phyloP scores from a whole-genome alignment of 2,888 invertebrate species.

The Drosophila meridiana region DNA sequence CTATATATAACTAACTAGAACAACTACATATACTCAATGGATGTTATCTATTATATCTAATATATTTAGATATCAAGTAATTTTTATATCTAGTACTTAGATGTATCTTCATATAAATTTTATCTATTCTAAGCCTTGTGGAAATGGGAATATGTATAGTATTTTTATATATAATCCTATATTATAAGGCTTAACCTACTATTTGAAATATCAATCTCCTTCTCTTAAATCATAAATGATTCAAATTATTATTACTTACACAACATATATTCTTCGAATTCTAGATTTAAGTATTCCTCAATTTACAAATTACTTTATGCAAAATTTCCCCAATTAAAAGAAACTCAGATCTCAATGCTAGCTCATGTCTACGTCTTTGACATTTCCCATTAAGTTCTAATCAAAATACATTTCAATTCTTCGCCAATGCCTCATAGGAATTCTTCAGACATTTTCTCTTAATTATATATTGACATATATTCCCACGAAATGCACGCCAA shows the following conservation, averaged over 20 bases:
- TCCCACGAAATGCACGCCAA: constrained; percentile 16
- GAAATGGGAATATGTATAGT: too few species aligned
- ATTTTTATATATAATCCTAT: too few species aligned
- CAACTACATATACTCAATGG: too few species aligned
- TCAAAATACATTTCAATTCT: constrained; percentile 5
- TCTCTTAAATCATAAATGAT: neutral
- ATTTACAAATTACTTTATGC: neutral
- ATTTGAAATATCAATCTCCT: neutral
- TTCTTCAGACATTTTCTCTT: neutral
- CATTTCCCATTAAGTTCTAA: neutral
- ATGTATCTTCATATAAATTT: too few species aligned
- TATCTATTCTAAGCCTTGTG: too few species aligned
- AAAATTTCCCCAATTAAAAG: neutral
- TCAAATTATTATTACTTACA: neutral
- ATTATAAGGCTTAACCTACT: too few species aligned
- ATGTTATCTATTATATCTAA: too few species aligned
- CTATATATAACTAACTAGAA: too few species aligned
- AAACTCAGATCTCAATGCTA: neutral
- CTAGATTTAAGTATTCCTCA: neutral
- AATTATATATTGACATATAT: constrained; percentile 8
- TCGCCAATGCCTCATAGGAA: neutral
- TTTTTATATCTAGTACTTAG: too few species aligned
- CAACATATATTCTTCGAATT: neutral
- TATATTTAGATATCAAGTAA: too few species aligned
- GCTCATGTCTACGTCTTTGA: neutral